Base-by-base conservation (phyloP, 2,888 invertebrate genomes). In the Epiblema foenella region DNA sequence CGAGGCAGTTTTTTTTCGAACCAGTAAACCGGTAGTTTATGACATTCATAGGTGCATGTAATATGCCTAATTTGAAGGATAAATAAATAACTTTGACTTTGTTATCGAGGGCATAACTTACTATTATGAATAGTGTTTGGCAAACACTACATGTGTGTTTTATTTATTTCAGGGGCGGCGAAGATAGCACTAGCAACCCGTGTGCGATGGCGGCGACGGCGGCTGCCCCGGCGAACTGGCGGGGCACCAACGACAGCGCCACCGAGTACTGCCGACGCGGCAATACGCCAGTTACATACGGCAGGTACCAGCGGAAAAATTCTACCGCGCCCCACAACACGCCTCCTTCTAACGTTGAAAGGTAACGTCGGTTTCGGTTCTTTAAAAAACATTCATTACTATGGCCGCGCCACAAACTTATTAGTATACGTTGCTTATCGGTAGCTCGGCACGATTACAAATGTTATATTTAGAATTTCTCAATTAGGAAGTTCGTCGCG, bases 301-400 rank as follows among this genome's bases (percentile, higher is more conserved):
- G 94, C 93, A 89, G 95, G 94, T 91, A 94, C 94, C 90, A 95
- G 94, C 87, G 92, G 86, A 90, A 93, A 90, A 89, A 91, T 86
- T 83, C 89, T 77, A 87, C 85, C 76, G 86, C 91, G 79, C 89
- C 92, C 74, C 90, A 89, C 81, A 85, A 91, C 77, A 92, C 93
- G 78, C 91, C 92, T 79, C 92, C 93, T 76, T 86, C 90, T 77
- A 91, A 91, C 82, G 86, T 88, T 74, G 92, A 91, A 83, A 91
- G 93, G 93, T 91, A 85, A 81, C 79, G 78, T 79, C 75, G 73
- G 68, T 68, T 74, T 79, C 75, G 73, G 68, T 68, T 74, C 70
- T 69, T 68, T 68, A 69, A 71, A 62, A 69, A 33, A 71, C 63
- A 63, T 17, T 33, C n/a, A 24, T 29, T 64, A 57, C 49, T 58